Evolutionary conservation across 2,888 invertebrate genomes (phyloP).

Genomic region (Apotomis betuletana): DNA sequence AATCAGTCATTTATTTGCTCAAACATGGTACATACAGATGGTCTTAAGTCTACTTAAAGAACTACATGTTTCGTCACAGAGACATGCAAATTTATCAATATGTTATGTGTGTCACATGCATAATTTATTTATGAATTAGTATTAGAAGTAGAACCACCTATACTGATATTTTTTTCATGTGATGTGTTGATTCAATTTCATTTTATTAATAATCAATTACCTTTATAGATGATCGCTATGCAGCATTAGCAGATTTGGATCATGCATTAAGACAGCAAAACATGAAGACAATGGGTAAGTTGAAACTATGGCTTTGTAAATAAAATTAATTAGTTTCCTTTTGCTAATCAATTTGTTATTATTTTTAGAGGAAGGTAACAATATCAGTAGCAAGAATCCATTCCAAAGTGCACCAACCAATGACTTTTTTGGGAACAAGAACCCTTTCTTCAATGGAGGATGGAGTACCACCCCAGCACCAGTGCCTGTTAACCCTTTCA

Average conservation of each 20-base stretch:
- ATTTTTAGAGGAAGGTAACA: conserved; percentile 70
- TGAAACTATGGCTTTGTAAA: conserved; percentile 15
- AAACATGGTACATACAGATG: too few species aligned
- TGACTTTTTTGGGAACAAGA: conserved; percentile 75
- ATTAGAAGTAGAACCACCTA: conserved; percentile 39
- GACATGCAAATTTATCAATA: too few species aligned
- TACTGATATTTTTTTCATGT: too few species aligned
- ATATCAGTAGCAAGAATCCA: conserved; percentile 73
- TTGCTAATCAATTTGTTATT: conserved; percentile 35
- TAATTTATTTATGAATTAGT: too few species aligned
- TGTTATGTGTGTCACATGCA: too few species aligned
- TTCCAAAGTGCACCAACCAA: conserved; percentile 75
- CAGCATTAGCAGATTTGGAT: conserved; percentile 97
- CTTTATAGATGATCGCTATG: conserved; percentile 92
- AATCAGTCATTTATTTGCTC: too few species aligned
- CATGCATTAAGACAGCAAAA: conserved; percentile 86
- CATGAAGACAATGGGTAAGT: conserved; percentile 75
- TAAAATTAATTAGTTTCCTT: conserved; percentile 15
- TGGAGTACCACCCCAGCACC: conserved; percentile 67
- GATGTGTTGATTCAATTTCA: not conserved
- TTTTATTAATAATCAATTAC: not conserved
- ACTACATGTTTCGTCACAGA: too few species aligned
- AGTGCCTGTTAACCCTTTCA: conserved; percentile 74
- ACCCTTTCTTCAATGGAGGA: conserved; percentile 76
- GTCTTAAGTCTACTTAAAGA: too few species aligned